Evolutionary conservation across 2,888 invertebrate genomes (phyloP).

Genomic region (Deilephila elpenor): DNA sequence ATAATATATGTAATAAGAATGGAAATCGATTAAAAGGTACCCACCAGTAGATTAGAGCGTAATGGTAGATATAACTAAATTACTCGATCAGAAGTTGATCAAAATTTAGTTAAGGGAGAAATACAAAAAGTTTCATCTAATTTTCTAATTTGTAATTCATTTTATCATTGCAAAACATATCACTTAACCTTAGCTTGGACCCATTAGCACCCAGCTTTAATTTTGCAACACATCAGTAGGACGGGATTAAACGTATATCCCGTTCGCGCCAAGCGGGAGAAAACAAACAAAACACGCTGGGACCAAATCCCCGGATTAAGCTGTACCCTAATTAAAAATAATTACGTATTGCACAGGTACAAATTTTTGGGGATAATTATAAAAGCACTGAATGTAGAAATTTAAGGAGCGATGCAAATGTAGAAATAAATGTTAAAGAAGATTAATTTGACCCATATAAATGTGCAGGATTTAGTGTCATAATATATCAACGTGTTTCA

Average conservation of each 20-base stretch:
- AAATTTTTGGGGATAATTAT: constrained; percentile 35
- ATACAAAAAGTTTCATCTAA: too few relatives aligned
- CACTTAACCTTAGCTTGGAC: neutral
- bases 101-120: too few relatives aligned
- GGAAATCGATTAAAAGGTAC: too few relatives aligned
- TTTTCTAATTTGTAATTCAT: too few relatives aligned
- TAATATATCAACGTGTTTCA: too few relatives aligned
- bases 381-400: constrained; percentile 18
- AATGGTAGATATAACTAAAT: too few relatives aligned
- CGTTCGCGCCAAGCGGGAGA: neutral
- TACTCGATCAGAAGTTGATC: too few relatives aligned
- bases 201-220: neutral
- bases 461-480: too few relatives aligned
- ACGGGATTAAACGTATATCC: neutral
- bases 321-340: constrained; percentile 44
- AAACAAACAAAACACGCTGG: constrained; percentile 27
- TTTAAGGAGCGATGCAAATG: constrained; percentile 29
- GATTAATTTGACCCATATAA: neutral
- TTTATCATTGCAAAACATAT: neutral
- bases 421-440: neutral
- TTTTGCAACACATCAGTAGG: constrained; percentile 3
- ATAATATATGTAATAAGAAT: too few relatives aligned
- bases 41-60: too few relatives aligned
- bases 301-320: constrained; percentile 43
- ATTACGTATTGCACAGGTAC: constrained; percentile 35